Conservation (phyloP, 1,140 invertebrate species). For the Penaeus vannamei region DNA sequence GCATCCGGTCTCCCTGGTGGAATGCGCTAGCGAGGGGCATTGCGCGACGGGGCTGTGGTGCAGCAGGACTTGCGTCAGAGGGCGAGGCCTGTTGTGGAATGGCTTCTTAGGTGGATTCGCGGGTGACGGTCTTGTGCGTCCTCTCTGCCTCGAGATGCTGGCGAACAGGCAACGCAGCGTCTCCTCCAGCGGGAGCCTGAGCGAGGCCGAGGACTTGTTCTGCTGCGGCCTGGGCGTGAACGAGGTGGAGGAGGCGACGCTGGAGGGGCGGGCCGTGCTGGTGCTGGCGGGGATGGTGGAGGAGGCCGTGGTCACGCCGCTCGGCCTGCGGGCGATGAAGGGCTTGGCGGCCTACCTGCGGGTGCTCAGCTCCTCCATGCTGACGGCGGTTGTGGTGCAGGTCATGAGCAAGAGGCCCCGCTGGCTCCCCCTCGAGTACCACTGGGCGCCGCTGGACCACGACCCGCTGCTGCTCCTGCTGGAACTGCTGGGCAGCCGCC, state of each 20-base stretch:
- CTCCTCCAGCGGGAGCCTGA: not conserved
- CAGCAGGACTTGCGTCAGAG: not conserved
- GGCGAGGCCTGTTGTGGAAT: not conserved
- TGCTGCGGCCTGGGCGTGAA: not conserved
- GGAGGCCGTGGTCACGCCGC: conserved; percentile 41
- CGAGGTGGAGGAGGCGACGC: not conserved
- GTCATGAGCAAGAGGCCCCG: conserved; percentile 41
- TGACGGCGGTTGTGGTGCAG: conserved; percentile 45
- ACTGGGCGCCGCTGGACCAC: conserved; percentile 58
- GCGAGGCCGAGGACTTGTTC: conserved; percentile 20
- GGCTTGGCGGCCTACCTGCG: conserved; percentile 44
- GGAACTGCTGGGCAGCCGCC: conserved; percentile 40
- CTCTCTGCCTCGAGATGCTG: not conserved
- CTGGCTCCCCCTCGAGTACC: conserved; percentile 57
- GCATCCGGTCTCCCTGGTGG: not conserved
- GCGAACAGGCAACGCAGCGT: conserved; percentile 1
- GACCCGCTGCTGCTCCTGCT: conserved; percentile 56
- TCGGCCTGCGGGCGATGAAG: conserved; percentile 4
- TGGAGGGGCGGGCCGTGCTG: conserved; percentile 33
- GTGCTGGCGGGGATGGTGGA: conserved; percentile 52
- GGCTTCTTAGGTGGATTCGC: too few relatives aligned
- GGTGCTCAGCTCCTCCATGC: conserved; percentile 21
- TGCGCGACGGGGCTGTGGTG: too few relatives aligned
- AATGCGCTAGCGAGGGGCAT: not conserved
- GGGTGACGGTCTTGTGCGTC: not conserved